Base-by-base conservation (phyloP, 2,797 vertebrate genomes). In the Danio aesculapii region DNA sequence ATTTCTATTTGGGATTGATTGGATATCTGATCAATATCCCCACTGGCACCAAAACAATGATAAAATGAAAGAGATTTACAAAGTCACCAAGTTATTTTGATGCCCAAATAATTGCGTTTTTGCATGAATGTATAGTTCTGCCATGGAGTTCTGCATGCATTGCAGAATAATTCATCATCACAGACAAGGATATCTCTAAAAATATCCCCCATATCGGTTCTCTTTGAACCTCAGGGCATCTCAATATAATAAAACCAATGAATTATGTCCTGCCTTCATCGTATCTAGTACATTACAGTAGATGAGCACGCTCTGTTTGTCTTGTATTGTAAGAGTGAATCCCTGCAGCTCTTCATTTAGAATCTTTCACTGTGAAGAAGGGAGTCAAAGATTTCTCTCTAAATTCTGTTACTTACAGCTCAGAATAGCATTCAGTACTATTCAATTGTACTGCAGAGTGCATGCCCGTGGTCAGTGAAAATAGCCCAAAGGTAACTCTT, bases 131-230 rank as follows among this genome's bases (percentile, higher is more conserved):
- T 76, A 75, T 64, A 66, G 61, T 6, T 76, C 61, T 55, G 39
- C 12, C 16, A 39, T 55, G 12, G 8, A 16, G 12, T 44, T 76
- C 61, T 55, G 17, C n/a, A 44, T 66, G 39, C 50, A 14, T 7
- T 53, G 17, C 49, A 77, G 50, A 13, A 67, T 13, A 47, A 77
- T 58, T 68, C 63, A 49, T 77, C 63, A 77, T 55, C 52, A 77
- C 58, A 57, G 63, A 53, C 19, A 47, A 30, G 43, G 21, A 58
- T 77, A 55, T 46, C 63, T 53, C 19, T 49, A 67, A 58, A 68
- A 47, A 68, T 47, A 67, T 57, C 41, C 41, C 17, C 39, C 30
- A 12, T 76, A 46, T 67, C 17, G 10, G 41, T 47, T 57, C 30
- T 66, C 19, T 47, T 19, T 47, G 13, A 66, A 55, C 50, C 19